phyloP scores from a whole-genome alignment of 2,797 vertebrate species.

The Rhabdophis nuchalis region DNA sequence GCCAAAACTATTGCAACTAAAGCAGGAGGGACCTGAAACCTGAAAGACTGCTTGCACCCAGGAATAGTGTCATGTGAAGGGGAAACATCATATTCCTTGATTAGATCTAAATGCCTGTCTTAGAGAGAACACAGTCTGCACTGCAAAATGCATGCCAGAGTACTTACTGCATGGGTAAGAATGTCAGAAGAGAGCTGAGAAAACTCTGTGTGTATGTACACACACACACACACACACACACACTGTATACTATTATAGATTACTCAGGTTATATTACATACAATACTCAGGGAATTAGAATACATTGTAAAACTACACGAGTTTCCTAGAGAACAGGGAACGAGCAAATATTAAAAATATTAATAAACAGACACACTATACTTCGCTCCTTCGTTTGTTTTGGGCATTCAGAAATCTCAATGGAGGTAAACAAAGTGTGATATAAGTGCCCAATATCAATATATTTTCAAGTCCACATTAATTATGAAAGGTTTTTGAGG shows the following conservation, averaged over 20 bases:
- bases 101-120: neutral
- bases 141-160: neutral
- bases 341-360: neutral
- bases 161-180: neutral
- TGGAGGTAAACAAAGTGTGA: neutral
- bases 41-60: neutral
- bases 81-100: neutral
- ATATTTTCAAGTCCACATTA: neutral
- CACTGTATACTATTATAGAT: neutral
- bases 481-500: neutral
- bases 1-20: neutral
- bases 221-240: too few species aligned
- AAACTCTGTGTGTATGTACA: too few species aligned
- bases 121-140: neutral
- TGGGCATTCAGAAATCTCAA: neutral
- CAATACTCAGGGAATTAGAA: neutral
- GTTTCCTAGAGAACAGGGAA: neutral
- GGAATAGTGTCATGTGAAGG: neutral
- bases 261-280: neutral
- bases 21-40: neutral
- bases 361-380: neutral
- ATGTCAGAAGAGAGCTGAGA: neutral
- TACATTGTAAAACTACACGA: neutral
- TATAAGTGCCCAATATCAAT: neutral
- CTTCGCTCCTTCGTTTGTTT: neutral